phyloP scores from a whole-genome alignment of 2,113 vertebrate genomes.

The Antechinus stuartii region DNA sequence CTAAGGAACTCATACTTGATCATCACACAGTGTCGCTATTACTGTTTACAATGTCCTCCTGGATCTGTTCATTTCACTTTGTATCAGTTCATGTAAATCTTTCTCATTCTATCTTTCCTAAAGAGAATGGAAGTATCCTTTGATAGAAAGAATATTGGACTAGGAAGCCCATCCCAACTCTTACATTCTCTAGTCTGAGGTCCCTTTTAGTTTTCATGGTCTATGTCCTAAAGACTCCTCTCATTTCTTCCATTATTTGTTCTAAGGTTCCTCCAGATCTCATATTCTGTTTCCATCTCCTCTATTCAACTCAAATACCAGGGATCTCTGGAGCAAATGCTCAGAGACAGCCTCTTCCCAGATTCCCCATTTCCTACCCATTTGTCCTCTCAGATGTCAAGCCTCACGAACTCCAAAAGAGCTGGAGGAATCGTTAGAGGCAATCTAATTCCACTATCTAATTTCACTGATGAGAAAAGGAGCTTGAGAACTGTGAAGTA shows the following conservation, averaged over 20 bases:
- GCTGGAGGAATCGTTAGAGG: neutral
- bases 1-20: no score
- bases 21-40: no score
- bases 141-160: neutral
- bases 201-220: neutral
- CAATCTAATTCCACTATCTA: neutral
- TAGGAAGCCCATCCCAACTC: neutral
- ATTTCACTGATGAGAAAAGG: neutral
- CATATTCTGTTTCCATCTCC: neutral
- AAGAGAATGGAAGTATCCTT: neutral
- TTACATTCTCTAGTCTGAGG: neutral
- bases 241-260: neutral
- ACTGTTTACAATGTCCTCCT: no score
- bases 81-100: no score
- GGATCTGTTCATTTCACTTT: no score
- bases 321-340: neutral
- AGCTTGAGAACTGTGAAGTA: neutral
- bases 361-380: neutral
- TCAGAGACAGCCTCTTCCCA: neutral
- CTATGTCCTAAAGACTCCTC: neutral
- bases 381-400: neutral
- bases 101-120: neutral
- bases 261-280: neutral
- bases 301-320: neutral
- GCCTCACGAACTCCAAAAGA: neutral